Percentiles rank a stretch among this genome's conserved stretches.
These are phyloP conservation scores for Chrysaora quinquecirrha DNA, from an alignment of 30 jellyfish, hydroid and myxozoan species.

Conservation along the genomic window DNA sequence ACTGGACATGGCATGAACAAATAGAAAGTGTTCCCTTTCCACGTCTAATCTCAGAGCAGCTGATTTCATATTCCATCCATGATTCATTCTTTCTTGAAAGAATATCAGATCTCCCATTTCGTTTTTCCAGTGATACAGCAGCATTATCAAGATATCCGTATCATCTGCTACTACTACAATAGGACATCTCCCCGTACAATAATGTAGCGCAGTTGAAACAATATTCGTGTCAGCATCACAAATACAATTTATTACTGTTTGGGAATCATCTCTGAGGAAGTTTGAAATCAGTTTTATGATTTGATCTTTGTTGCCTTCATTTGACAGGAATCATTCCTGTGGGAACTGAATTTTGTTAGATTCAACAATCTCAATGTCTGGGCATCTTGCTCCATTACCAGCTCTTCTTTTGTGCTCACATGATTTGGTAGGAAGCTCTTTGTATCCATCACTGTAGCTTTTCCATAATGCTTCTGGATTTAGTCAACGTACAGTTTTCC, in stretches of 20 bases:
- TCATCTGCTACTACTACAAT: conserved; percentile 42
- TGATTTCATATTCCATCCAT: conserved; percentile 47
- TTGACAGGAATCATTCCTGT: conserved; percentile 44
- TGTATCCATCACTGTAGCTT: conserved; percentile 54
- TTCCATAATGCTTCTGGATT: conserved; percentile 35
- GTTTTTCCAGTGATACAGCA: conserved; percentile 35
- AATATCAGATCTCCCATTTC: conserved; percentile 47
- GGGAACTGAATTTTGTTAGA: conserved; percentile 24
- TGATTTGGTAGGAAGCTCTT: conserved; percentile 27
- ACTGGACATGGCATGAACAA: conserved; percentile 47
- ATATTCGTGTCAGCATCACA: conserved; percentile 69
- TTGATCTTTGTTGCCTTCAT: conserved; percentile 28
- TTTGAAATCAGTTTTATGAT: conserved; percentile 14
- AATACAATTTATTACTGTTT: conserved; percentile 10
- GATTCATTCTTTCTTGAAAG: conserved; percentile 23
- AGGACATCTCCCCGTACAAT: conserved; percentile 17
- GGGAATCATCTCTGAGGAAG: conserved; percentile 38
- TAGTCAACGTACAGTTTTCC: conserved; percentile 18
- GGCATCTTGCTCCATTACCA: conserved; percentile 46
- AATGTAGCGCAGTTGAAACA: conserved; percentile 35
- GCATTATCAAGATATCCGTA: conserved; percentile 42
- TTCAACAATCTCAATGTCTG: conserved; percentile 37
- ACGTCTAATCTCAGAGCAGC: conserved; percentile 37
- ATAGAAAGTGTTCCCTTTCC: conserved; percentile 48
- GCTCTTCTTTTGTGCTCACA: conserved; percentile 41